Conservation (phyloP, 2,797 vertebrate species). For the Novumbra hubbsi region DNA sequence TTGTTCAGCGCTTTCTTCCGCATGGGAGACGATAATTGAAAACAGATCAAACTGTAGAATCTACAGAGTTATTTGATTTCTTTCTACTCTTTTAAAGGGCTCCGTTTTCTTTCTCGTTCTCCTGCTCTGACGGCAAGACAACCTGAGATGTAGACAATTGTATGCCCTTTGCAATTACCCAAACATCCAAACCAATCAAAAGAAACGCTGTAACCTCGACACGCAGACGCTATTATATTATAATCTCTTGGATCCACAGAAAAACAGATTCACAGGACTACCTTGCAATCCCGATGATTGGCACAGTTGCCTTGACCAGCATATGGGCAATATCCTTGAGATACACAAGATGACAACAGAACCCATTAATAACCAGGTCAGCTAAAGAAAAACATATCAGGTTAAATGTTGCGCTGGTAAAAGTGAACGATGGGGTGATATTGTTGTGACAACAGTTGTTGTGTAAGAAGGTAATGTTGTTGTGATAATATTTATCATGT, state of each 20-base stretch:
- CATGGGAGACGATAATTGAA: constrained; percentile 62
- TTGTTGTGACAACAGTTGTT: too few species aligned
- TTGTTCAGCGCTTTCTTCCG: constrained; percentile 60
- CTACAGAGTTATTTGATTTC: constrained; percentile 55
- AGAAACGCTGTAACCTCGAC: constrained; percentile 33
- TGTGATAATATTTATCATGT: too few species aligned
- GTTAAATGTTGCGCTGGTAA: background rate
- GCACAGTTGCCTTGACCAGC: background rate
- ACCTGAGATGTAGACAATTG: constrained; percentile 38
- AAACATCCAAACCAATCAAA: constrained; percentile 44
- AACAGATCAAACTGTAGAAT: constrained; percentile 73
- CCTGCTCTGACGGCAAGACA: constrained; percentile 36
- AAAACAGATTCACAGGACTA: constrained; percentile 1
- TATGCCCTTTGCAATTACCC: constrained; percentile 43
- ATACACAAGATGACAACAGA: background rate
- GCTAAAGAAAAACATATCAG: background rate
- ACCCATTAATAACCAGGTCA: background rate
- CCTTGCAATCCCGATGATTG: constrained; percentile 14
- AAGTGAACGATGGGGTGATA: background rate
- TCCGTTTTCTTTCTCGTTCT: constrained; percentile 49
- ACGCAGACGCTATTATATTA: too few species aligned
- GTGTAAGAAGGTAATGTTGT: too few species aligned
- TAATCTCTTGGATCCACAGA: constrained; percentile 14
- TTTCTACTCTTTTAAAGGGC: constrained; percentile 54
- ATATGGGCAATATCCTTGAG: background rate